Conservation (phyloP, 2,113 vertebrate genomes). For the Scartelaos histophorus region DNA sequence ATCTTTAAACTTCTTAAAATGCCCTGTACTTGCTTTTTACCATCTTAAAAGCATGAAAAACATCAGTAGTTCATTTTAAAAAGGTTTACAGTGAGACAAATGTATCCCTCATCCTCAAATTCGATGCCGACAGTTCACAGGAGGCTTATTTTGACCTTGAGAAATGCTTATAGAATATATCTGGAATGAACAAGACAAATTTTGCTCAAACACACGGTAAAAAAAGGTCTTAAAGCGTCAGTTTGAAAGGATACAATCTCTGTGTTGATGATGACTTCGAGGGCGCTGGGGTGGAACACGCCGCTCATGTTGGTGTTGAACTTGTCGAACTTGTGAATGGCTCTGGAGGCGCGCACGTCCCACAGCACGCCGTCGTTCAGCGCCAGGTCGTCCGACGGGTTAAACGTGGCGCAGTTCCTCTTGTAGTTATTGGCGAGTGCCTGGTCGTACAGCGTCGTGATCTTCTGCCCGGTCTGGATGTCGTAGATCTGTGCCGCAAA, state of each 20-base stretch:
- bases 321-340: conserved; percentile 98
- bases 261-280: conserved; percentile 96
- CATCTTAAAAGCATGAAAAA: too few relatives aligned
- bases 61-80: too few relatives aligned
- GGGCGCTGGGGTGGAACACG: conserved; percentile 93
- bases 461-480: conserved; percentile 96
- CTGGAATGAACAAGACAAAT: too few relatives aligned
- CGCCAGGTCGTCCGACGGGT: conserved; percentile 96
- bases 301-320: conserved; percentile 99
- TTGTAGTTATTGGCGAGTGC: conserved; percentile 97
- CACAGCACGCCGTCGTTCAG: conserved; percentile 97
- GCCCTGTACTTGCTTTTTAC: too few relatives aligned
- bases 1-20: too few relatives aligned
- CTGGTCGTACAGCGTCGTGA: conserved; percentile 90
- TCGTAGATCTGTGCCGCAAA: conserved; percentile 87
- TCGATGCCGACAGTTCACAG: too few relatives aligned
- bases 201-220: not conserved
- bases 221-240: not conserved
- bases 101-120: too few relatives aligned
- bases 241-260: conserved; percentile 92
- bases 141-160: too few relatives aligned
- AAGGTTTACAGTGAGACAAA: too few relatives aligned
- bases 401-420: conserved; percentile 96
- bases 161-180: too few relatives aligned
- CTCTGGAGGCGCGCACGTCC: conserved; percentile 89